Percentiles rank a stretch among this genome's conserved stretches.
Conservation (phyloP, 2,113 vertebrate genomes). For the Genyomyrus donnyi region DNA sequence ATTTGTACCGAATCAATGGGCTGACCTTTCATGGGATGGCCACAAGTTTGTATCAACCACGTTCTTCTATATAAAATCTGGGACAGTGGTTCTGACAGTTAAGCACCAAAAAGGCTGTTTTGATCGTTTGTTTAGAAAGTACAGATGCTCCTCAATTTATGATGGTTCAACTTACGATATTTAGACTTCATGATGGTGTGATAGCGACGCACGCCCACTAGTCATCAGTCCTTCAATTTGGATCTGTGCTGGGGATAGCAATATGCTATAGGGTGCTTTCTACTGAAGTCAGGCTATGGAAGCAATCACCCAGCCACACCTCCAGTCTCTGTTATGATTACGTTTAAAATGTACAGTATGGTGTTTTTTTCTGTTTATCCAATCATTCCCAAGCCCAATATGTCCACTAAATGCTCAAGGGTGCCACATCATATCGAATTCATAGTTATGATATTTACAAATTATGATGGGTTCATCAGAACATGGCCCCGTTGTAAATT, state of each 20-base stretch:
- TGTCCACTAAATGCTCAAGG: not conserved
- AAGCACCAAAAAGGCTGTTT: not conserved
- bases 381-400: not conserved
- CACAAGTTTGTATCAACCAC: not conserved
- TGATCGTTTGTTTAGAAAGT: not conserved
- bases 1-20: constrained; percentile 22
- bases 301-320: not conserved
- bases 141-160: not conserved
- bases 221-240: not conserved
- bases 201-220: not conserved
- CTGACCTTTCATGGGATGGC: constrained; percentile 22
- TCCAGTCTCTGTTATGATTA: not conserved
- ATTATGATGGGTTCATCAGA: not conserved
- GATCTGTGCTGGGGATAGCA: not conserved
- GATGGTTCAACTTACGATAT: not conserved
- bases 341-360: too few species aligned
- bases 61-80: not conserved
- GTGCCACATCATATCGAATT: not conserved
- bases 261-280: not conserved
- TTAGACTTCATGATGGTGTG: not conserved
- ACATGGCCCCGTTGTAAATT: not conserved
- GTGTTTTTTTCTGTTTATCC: not conserved
- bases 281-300: not conserved
- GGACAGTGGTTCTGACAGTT: not conserved
- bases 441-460: not conserved